Conservation (phyloP, 1,140 invertebrate genomes). For the Eciton burchellii region DNA sequence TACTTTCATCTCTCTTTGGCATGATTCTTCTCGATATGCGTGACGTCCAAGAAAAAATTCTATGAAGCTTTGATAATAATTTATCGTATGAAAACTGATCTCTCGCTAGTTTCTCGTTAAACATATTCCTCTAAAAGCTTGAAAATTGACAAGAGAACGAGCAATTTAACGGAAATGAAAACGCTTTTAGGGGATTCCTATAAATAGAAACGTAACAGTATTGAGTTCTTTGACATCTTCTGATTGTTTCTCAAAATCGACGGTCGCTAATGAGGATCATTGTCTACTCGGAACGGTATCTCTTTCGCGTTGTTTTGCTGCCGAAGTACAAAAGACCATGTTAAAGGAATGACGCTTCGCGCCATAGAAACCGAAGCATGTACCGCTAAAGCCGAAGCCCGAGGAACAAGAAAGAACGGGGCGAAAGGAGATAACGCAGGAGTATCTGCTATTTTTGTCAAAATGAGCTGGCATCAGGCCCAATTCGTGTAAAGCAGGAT, state of each 20-base stretch:
- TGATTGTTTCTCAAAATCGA: background rate
- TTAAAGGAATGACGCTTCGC: conserved; percentile 38
- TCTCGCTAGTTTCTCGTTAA: too few relatives aligned
- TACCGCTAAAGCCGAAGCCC: conserved; percentile 28
- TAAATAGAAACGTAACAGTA: background rate
- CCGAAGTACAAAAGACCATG: conserved; percentile 22
- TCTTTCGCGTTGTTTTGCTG: background rate
- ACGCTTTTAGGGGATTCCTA: too few relatives aligned
- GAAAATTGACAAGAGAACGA: too few relatives aligned
- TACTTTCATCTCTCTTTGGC: too few relatives aligned
- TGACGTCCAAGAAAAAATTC: too few relatives aligned
- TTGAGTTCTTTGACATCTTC: background rate
- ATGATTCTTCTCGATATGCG: too few relatives aligned
- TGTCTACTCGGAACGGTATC: background rate
- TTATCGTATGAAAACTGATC: too few relatives aligned
- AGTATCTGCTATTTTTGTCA: conserved; percentile 35
- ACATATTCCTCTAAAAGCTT: too few relatives aligned
- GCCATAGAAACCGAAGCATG: background rate
- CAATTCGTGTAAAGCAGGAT: conserved; percentile 43
- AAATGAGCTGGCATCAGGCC: conserved; percentile 46
- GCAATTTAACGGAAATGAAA: too few relatives aligned
- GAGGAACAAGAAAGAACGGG: conserved; percentile 21
- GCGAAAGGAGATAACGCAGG: conserved; percentile 25
- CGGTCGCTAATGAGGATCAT: background rate
- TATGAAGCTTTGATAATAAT: too few relatives aligned